phyloP scores from a whole-genome alignment of 2,797 vertebrate species.

The Notolabrus celidotus region DNA sequence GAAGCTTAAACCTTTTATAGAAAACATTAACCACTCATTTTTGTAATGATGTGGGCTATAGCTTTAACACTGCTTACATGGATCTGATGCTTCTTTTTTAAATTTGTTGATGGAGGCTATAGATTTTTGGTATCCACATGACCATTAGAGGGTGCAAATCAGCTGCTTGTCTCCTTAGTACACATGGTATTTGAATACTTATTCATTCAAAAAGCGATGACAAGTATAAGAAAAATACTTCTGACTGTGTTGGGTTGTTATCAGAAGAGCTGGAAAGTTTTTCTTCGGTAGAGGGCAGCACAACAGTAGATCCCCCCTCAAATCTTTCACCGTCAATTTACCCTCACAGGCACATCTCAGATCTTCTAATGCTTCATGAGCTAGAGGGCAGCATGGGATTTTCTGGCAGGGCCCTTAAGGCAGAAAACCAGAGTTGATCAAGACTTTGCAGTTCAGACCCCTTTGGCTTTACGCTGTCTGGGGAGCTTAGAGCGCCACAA shows the following conservation, averaged over 20 bases:
- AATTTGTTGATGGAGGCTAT: no score
- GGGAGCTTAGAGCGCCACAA: conserved; percentile 44
- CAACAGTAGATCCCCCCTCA: conserved; percentile 28
- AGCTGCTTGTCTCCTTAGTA: not conserved
- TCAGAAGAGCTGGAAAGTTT: conserved; percentile 22
- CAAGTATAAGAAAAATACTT: conserved; percentile 1
- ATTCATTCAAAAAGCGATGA: conserved; percentile 8
- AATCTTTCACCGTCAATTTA: conserved; percentile 59
- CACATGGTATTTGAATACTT: not conserved
- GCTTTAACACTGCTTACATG: no score
- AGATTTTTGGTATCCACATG: not conserved
- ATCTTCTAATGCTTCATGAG: conserved; percentile 50
- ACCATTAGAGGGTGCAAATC: conserved; percentile 54
- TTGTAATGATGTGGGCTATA: not conserved
- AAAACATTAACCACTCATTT: not conserved
- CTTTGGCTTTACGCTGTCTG: conserved; percentile 33
- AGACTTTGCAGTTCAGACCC: conserved; percentile 40
- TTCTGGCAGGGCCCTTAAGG: conserved; percentile 52
- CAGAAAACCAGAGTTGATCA: conserved; percentile 51
- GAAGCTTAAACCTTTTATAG: no score
- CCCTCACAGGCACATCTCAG: conserved; percentile 47
- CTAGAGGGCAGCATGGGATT: conserved; percentile 57
- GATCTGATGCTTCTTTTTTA: no score
- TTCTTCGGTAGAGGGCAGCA: conserved; percentile 34
- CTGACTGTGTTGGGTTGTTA: conserved; percentile 14